Percentiles rank a stretch among this genome's conserved stretches.
phyloP scores from a whole-genome alignment of 2,888 invertebrate genomes.

The Congeria kusceri region DNA sequence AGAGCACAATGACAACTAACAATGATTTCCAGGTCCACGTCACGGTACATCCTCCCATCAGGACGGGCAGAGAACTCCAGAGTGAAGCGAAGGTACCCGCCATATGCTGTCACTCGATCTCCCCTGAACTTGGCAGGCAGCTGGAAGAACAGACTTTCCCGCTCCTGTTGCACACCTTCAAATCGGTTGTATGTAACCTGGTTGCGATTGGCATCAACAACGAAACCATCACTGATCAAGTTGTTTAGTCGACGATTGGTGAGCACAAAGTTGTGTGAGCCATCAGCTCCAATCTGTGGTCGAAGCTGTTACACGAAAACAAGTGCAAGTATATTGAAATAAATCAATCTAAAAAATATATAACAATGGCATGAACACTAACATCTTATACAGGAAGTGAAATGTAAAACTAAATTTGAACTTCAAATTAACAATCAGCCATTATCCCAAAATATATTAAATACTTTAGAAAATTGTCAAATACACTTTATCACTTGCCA shows the following conservation, averaged over 20 bases:
- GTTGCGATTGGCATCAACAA: conserved; percentile 84
- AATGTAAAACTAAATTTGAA: no score
- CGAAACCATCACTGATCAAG: conserved; percentile 84
- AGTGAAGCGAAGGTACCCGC: conserved; percentile 92
- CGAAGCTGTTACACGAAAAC: conserved; percentile 68
- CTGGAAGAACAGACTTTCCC: conserved; percentile 81
- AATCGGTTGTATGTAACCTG: conserved; percentile 84
- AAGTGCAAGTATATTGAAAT: background rate
- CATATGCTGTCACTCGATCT: conserved; percentile 92
- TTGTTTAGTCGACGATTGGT: conserved; percentile 82
- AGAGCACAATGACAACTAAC: conserved; percentile 75
- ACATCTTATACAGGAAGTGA: no score
- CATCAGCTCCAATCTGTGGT: conserved; percentile 78
- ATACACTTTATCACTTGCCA: no score
- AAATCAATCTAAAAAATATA: no score
- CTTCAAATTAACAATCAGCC: no score
- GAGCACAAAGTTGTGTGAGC: conserved; percentile 84
- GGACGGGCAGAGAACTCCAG: conserved; percentile 89
- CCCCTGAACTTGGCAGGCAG: conserved; percentile 82
- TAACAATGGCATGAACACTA: no score
- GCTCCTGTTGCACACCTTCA: conserved; percentile 77
- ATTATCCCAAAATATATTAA: no score
- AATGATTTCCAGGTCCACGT: conserved; percentile 93
- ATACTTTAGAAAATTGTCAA: no score
- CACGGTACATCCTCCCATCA: conserved; percentile 87